Evolutionary conservation across 2,888 invertebrate species (phyloP).

Genomic region (Troilus luridus): DNA sequence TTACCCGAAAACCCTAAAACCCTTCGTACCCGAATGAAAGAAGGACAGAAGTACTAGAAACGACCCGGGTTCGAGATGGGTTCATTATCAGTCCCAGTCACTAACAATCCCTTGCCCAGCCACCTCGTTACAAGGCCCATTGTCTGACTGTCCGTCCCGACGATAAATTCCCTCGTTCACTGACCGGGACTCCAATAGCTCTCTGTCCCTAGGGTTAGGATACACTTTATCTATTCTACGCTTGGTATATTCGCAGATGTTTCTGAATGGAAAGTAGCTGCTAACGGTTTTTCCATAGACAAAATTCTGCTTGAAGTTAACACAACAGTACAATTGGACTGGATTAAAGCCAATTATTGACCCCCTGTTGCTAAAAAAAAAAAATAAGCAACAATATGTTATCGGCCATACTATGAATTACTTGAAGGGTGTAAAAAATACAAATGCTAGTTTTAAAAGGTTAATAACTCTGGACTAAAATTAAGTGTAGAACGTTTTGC

Average conservation of each 20-base stretch:
- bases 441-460: too few species aligned
- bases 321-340: neutral
- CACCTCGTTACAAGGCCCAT: slow-evolving; percentile 50
- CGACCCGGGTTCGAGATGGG: slow-evolving; percentile 35
- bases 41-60: slow-evolving; percentile 9
- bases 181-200: slow-evolving; percentile 41
- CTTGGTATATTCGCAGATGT: slow-evolving; percentile 37
- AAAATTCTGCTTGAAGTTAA: neutral
- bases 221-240: slow-evolving; percentile 43
- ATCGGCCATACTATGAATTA: too few species aligned
- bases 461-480: too few species aligned
- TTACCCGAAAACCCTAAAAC: neutral
- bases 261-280: neutral
- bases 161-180: slow-evolving; percentile 42
- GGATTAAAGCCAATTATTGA: neutral
- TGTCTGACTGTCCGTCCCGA: slow-evolving; percentile 52
- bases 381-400: too few species aligned
- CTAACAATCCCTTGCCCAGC: slow-evolving; percentile 35
- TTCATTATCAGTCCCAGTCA: slow-evolving; percentile 17
- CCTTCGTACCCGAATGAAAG: neutral
- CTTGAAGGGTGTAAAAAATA: too few species aligned
- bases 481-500: too few species aligned
- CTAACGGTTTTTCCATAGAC: slow-evolving; percentile 1
- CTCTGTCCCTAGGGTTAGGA: slow-evolving; percentile 36
- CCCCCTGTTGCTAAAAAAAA: too few species aligned